Percentiles rank a stretch among this genome's conserved stretches.
Evolutionary conservation across 2,797 vertebrate genomes (phyloP).

Genomic region (Brachyrhaphis roseni): DNA sequence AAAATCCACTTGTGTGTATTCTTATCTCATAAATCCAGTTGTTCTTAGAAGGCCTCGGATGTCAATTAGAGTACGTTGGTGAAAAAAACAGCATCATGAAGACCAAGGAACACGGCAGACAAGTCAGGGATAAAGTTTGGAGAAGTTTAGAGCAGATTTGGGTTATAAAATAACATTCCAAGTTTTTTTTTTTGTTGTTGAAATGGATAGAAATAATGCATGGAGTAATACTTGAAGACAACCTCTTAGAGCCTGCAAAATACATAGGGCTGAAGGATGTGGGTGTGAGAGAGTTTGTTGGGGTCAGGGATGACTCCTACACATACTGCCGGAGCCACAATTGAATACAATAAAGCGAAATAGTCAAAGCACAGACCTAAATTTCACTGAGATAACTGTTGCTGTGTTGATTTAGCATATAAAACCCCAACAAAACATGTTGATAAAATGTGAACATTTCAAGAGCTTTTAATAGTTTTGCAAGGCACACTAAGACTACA

Average conservation of each 20-base stretch:
- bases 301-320: background rate
- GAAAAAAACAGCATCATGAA: constrained; percentile 1
- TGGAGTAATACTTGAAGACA: background rate
- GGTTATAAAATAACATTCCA: background rate
- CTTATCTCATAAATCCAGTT: background rate
- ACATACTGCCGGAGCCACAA: background rate
- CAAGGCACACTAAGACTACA: constrained; percentile 11
- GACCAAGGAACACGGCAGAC: background rate
- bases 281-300: background rate
- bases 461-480: background rate
- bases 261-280: background rate
- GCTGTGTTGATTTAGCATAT: background rate
- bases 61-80: too few species aligned
- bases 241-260: background rate
- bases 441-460: background rate
- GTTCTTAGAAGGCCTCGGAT: background rate
- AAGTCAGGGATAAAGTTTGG: background rate
- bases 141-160: background rate
- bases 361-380: background rate
- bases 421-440: background rate
- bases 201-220: background rate
- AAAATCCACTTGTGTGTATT: background rate
- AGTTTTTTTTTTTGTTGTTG: background rate
- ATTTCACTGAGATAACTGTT: background rate
- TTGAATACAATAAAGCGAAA: background rate